Percentiles rank a stretch among this genome's conserved stretches.
phyloP scores from a whole-genome alignment of 2,888 invertebrate genomes.

The Argyresthia goedartella region DNA sequence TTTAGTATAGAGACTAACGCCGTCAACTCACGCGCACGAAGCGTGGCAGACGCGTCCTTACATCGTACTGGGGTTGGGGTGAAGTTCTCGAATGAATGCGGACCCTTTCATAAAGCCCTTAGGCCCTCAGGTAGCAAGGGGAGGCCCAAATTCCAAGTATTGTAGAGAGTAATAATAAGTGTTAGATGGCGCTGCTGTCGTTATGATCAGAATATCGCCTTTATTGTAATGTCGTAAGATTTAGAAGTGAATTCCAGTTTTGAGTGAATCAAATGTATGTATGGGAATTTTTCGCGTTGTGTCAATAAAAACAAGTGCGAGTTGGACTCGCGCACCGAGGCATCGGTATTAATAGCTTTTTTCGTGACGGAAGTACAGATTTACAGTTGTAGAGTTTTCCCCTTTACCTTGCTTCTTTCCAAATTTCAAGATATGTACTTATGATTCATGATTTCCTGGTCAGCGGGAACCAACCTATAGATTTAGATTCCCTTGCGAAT shows the following conservation, averaged over 20 bases:
- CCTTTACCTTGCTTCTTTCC: too few species aligned
- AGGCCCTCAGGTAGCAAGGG: slow-evolving; percentile 52
- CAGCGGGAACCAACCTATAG: too few species aligned
- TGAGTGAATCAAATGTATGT: background rate
- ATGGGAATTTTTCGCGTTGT: background rate
- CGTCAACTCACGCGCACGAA: slow-evolving; percentile 1
- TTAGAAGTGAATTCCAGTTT: background rate
- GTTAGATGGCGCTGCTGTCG: too few species aligned
- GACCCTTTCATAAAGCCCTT: slow-evolving; percentile 5
- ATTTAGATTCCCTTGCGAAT: too few species aligned
- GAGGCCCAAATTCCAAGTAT: slow-evolving; percentile 40
- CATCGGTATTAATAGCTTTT: too few species aligned
- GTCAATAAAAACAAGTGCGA: too few species aligned
- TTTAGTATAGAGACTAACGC: background rate
- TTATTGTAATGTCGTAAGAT: slow-evolving; percentile 12
- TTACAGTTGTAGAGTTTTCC: too few species aligned
- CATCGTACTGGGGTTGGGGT: slow-evolving; percentile 30
- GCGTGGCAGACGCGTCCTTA: slow-evolving; percentile 38
- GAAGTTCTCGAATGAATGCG: slow-evolving; percentile 11
- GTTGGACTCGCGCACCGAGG: too few species aligned
- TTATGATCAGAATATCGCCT: too few species aligned
- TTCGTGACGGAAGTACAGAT: too few species aligned
- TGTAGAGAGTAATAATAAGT: slow-evolving; percentile 8
- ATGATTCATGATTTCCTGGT: too few species aligned
- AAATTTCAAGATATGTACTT: too few species aligned